Evolutionary conservation across 2,888 invertebrate species (phyloP).

Genomic region (Homarus gammarus): DNA sequence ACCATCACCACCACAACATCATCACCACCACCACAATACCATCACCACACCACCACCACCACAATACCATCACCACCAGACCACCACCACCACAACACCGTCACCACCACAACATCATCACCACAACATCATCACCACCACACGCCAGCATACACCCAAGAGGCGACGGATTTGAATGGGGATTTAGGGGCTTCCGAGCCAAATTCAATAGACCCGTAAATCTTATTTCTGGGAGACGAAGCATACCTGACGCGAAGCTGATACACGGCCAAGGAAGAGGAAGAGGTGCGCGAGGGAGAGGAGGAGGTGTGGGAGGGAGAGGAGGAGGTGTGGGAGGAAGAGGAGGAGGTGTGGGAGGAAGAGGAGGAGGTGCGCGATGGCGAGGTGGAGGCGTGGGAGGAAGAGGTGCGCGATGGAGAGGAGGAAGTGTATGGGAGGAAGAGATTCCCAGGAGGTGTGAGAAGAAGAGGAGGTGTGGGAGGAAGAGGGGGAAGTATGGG

Average conservation of each 20-base stretch:
- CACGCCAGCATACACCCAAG: background rate
- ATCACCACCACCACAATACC: too few relatives aligned
- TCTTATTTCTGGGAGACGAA: constrained; percentile 23
- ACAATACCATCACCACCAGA: background rate
- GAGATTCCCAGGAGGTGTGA: too few relatives aligned
- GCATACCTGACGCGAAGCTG: constrained; percentile 4
- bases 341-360: background rate
- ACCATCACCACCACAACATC: constrained; percentile 14
- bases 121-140: background rate
- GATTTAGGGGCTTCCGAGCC: constrained; percentile 22
- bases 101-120: background rate
- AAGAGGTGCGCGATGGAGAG: background rate
- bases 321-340: background rate
- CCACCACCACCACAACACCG: background rate
- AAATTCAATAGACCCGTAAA: constrained; percentile 38
- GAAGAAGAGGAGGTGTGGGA: background rate
- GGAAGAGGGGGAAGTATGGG: background rate
- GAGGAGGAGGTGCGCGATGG: too few relatives aligned
- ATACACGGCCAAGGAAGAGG: background rate
- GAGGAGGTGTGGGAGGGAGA: background rate
- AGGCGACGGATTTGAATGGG: constrained; percentile 25
- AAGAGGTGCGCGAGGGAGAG: background rate
- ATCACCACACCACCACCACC: background rate
- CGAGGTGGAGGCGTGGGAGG: background rate
- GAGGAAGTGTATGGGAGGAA: background rate